Conservation (phyloP, 2,888 invertebrate genomes). For the Netelia virgata region DNA sequence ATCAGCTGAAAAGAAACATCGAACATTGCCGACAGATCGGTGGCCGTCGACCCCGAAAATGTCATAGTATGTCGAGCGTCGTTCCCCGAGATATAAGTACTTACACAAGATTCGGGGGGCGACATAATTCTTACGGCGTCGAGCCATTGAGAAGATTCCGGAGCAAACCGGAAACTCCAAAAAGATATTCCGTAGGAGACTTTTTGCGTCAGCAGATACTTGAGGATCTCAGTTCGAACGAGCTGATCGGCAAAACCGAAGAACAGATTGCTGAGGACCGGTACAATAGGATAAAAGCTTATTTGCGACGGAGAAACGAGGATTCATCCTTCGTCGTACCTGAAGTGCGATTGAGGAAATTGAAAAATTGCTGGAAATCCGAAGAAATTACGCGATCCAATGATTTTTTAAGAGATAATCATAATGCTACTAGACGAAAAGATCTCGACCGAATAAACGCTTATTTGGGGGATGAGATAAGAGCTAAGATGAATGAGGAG, state of each 20-base stretch:
- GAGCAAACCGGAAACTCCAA: constrained; percentile 60
- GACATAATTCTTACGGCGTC: constrained; percentile 73
- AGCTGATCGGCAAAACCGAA: constrained; percentile 70
- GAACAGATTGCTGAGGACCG: constrained; percentile 76
- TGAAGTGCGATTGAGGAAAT: constrained; percentile 61
- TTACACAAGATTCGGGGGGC: constrained; percentile 65
- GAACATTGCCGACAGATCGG: constrained; percentile 21
- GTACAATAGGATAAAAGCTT: constrained; percentile 77
- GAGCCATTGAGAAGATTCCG: constrained; percentile 58
- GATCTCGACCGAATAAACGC: constrained; percentile 75
- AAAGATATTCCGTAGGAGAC: constrained; percentile 79
- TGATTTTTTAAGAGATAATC: constrained; percentile 6
- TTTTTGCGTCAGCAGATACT: constrained; percentile 80
- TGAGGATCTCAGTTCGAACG: constrained; percentile 73
- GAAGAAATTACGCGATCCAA: constrained; percentile 4
- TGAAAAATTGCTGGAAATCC: constrained; percentile 45
- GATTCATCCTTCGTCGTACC: constrained; percentile 54
- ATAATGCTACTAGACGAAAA: constrained; percentile 55
- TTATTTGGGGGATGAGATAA: constrained; percentile 76
- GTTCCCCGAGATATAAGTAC: constrained; percentile 57
- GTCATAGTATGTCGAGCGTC: constrained; percentile 77
- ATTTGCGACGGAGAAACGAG: constrained; percentile 74
- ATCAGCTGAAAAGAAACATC: neutral
- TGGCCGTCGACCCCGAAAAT: constrained; percentile 75
- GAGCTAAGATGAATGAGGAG: constrained; percentile 76